A percentile compares a stretch with the other conserved stretches of the same genome.
phyloP scores from a whole-genome alignment of 2,113 vertebrate genomes.

The Agapornis roseicollis region DNA sequence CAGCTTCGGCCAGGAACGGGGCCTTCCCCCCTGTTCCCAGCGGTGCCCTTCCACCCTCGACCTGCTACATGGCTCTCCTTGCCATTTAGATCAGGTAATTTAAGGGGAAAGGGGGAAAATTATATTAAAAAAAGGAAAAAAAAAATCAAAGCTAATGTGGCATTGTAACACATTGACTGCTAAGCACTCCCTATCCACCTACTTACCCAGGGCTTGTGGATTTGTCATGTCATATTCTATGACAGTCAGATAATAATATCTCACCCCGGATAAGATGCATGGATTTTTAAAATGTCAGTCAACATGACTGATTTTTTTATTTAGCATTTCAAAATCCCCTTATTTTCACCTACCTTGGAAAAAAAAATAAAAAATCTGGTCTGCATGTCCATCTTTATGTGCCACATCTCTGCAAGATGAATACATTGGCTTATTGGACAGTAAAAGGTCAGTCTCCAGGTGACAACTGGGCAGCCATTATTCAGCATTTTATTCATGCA shows the following conservation, averaged over 20 bases:
- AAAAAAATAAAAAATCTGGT: constrained; percentile 46
- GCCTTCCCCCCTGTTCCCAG: background rate
- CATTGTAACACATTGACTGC: constrained; percentile 76
- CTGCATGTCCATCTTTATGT: constrained; percentile 81
- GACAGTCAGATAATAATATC: constrained; percentile 93
- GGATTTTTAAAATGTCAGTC: constrained; percentile 95
- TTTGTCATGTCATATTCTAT: constrained; percentile 89
- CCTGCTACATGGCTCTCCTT: background rate
- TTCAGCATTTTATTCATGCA: constrained; percentile 95
- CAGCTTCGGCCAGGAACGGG: background rate
- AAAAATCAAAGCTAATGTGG: constrained; percentile 77
- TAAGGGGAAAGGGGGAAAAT: background rate
- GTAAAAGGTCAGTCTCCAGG: constrained; percentile 94
- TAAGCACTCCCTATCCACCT: constrained; percentile 78
- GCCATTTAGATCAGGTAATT: constrained; percentile 52
- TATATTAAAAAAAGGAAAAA: constrained; percentile 42
- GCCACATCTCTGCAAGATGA: constrained; percentile 87
- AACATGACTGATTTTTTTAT: constrained; percentile 88
- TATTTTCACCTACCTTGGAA: constrained; percentile 78
- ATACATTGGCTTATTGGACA: constrained; percentile 95
- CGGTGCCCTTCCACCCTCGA: background rate
- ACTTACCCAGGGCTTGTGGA: constrained; percentile 79
- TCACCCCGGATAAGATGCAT: constrained; percentile 88
- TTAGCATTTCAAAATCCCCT: constrained; percentile 91
- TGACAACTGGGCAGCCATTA: constrained; percentile 89